Conservation (phyloP, 2,113 vertebrate species). For the Rynchops niger region DNA sequence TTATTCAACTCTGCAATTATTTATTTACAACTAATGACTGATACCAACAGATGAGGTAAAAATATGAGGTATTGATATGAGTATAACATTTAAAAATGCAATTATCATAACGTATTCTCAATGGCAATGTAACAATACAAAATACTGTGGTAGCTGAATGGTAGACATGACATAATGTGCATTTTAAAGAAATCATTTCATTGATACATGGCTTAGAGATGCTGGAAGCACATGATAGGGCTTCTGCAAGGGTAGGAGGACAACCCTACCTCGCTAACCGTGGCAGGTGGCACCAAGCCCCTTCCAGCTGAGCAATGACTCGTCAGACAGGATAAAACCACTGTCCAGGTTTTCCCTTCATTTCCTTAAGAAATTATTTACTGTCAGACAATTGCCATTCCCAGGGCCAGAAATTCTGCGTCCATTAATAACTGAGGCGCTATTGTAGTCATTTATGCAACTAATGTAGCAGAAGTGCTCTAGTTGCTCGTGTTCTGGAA, state of each 20-base stretch:
- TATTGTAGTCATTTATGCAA: neutral
- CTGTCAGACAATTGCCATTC: neutral
- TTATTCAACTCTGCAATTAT: conserved; percentile 74
- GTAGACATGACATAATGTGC: conserved; percentile 42
- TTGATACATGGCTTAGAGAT: conserved; percentile 24
- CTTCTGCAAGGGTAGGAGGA: neutral
- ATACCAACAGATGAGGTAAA: conserved; percentile 80
- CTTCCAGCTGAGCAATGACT: neutral
- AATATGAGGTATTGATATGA: conserved; percentile 82
- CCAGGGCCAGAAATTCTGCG: neutral
- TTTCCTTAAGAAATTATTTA: neutral
- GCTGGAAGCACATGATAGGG: neutral
- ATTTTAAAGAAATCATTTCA: conserved; percentile 6
- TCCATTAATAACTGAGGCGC: neutral
- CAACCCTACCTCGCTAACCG: neutral
- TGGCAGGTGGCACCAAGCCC: neutral
- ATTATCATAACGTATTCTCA: conserved; percentile 67
- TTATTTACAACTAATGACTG: conserved; percentile 78
- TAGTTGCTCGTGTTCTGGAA: neutral
- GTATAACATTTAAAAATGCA: conserved; percentile 76
- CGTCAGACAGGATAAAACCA: neutral
- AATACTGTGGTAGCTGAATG: conserved; percentile 65
- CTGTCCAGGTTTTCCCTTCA: neutral
- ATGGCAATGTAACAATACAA: conserved; percentile 69
- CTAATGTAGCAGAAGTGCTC: neutral